These are phyloP conservation scores for Quadroppia sp. DNA, from an alignment of 2,888 invertebrate genomes.

Conservation along the genomic window DNA sequence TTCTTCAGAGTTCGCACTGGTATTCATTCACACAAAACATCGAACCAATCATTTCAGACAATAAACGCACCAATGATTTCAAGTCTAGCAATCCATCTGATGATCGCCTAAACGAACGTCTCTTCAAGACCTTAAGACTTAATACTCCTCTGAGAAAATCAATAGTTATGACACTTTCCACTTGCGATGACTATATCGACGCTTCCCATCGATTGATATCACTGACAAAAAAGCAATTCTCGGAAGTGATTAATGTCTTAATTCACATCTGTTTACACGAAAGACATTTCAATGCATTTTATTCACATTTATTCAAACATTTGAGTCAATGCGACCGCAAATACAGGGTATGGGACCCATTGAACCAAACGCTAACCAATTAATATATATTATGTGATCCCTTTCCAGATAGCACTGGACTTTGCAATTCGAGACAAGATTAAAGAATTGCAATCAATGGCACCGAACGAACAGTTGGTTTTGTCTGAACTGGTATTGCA, in stretches of 20 bases:
- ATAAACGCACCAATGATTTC: not conserved
- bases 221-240: constrained; percentile 38
- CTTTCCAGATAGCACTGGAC: constrained; percentile 35
- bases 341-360: constrained; percentile 40
- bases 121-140: constrained; percentile 40
- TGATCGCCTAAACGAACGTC: constrained; percentile 28
- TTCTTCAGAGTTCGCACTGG: constrained; percentile 43
- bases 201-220: constrained; percentile 39
- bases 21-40: constrained; percentile 38
- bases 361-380: not conserved
- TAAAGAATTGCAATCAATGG: constrained; percentile 30
- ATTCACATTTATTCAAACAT: constrained; percentile 41
- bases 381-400: not conserved
- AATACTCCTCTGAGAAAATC: constrained; percentile 42
- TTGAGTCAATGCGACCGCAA: constrained; percentile 42
- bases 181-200: constrained; percentile 43
- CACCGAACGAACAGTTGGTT: not conserved
- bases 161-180: constrained; percentile 37
- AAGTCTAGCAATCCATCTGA: not conserved
- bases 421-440: constrained; percentile 44
- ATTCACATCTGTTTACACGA: constrained; percentile 43
- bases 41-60: constrained; percentile 38
- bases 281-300: constrained; percentile 43
- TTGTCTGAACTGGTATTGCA: constrained; percentile 31
- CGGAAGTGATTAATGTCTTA: constrained; percentile 43